These are phyloP conservation scores for Petrolisthes manimaculis DNA, from an alignment of 2,888 invertebrate genomes.

Conservation along the genomic window DNA sequence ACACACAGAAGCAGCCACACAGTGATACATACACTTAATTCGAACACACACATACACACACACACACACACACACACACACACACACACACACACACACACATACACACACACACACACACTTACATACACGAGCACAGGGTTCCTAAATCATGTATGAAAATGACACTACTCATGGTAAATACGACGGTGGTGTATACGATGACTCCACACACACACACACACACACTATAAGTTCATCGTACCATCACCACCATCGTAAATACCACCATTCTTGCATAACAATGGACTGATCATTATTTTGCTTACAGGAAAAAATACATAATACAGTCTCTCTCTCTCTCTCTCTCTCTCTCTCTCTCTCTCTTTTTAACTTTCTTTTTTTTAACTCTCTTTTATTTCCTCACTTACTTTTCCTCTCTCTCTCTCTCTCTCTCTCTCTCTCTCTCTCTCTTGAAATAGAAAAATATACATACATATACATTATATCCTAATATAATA, in stretches of 20 bases:
- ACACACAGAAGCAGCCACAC: no score
- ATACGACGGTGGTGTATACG: no score
- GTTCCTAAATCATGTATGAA: neutral
- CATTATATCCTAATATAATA: no score
- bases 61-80: conserved; percentile 15
- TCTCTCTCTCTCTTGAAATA: neutral
- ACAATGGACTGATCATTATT: no score
- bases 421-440: neutral
- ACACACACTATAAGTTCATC: no score
- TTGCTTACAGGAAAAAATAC: no score
- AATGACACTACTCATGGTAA: no score
- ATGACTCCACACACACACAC: no score
- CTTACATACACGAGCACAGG: neutral
- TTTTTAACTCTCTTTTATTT: neutral
- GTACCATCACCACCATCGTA: no score
- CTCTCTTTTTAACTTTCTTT: conserved; percentile 23
- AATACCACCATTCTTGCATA: no score
- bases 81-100: conserved; percentile 19
- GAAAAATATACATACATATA: no score
- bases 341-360: conserved; percentile 24
- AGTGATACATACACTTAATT: no score
- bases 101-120: conserved; percentile 6
- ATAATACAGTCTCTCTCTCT: neutral
- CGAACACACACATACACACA: neutral
- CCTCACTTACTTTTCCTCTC: neutral